A percentile compares a stretch with the other conserved stretches of the same genome.
phyloP scores from a whole-genome alignment of 2,113 vertebrate species.

The Bubo bubo region DNA sequence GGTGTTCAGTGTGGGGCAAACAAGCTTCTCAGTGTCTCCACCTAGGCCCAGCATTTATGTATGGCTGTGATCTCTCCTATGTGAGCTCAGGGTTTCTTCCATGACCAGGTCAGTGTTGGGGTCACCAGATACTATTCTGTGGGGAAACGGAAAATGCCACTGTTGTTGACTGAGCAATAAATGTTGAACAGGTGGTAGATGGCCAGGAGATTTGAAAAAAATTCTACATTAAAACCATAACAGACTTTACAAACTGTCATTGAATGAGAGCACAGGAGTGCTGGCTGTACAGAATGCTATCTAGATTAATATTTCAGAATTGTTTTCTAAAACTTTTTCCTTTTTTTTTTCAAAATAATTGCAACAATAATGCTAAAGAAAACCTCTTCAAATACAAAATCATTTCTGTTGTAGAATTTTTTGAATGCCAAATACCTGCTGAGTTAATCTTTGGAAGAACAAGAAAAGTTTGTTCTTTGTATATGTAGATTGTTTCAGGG shows the following conservation, averaged over 20 bases:
- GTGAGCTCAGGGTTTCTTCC: neutral
- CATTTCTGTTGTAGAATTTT: constrained; percentile 12
- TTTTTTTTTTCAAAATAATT: neutral
- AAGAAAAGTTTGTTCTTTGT: constrained; percentile 45
- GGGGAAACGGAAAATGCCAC: neutral
- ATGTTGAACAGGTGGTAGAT: neutral
- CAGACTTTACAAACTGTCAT: neutral
- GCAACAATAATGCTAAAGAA: constrained; percentile 7
- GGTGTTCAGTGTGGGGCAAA: neutral
- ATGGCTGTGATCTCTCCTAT: neutral
- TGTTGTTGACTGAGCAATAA: neutral
- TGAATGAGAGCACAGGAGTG: neutral
- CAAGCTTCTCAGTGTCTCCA: neutral
- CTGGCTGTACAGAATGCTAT: neutral
- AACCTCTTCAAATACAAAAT: constrained; percentile 9
- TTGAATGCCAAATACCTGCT: constrained; percentile 46
- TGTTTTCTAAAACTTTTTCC: neutral
- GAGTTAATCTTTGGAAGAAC: constrained; percentile 57
- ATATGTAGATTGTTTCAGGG: constrained; percentile 44
- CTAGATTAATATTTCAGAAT: neutral
- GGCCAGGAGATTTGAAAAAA: neutral
- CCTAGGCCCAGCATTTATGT: neutral
- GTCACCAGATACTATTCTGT: neutral
- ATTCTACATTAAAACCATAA: neutral
- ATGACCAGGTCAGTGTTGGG: neutral